phyloP scores from a whole-genome alignment of 2,888 invertebrate genomes.

The Lasioglossum oenotherae region DNA sequence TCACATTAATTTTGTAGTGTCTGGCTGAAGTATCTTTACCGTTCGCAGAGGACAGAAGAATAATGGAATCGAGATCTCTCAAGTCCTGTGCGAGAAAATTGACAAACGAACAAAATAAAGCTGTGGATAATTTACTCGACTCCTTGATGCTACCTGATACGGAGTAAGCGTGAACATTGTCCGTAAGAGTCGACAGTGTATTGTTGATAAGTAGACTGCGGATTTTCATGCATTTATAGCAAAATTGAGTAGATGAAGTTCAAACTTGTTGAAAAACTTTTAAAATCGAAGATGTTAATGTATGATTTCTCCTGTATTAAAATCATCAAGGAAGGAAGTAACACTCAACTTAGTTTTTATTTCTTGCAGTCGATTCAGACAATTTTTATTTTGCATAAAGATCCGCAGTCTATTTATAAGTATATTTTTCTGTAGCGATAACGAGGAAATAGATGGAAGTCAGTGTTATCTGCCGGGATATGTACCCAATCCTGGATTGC shows the following conservation, averaged over 20 bases:
- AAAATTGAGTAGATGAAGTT: too few species aligned
- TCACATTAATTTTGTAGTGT: conserved; percentile 41
- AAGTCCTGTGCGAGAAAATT: conserved; percentile 55
- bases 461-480: conserved; percentile 65
- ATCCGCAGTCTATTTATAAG: too few species aligned
- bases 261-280: too few species aligned
- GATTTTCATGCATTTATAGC: too few species aligned
- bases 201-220: neutral
- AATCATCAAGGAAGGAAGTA: too few species aligned
- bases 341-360: too few species aligned
- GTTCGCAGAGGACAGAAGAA: conserved; percentile 59
- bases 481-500: conserved; percentile 70
- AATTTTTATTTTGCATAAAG: too few species aligned
- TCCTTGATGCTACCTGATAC: conserved; percentile 43
- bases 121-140: conserved; percentile 58
- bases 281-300: too few species aligned
- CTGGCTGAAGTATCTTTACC: conserved; percentile 59
- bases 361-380: too few species aligned
- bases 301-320: too few species aligned
- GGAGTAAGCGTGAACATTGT: conserved; percentile 22
- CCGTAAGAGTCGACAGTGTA: neutral
- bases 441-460: conserved; percentile 9
- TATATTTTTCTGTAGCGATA: conserved; percentile 28
- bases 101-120: conserved; percentile 52
- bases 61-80: conserved; percentile 48